Base-by-base conservation (phyloP, 2,888 invertebrate genomes). In the Synergus itoensis region DNA sequence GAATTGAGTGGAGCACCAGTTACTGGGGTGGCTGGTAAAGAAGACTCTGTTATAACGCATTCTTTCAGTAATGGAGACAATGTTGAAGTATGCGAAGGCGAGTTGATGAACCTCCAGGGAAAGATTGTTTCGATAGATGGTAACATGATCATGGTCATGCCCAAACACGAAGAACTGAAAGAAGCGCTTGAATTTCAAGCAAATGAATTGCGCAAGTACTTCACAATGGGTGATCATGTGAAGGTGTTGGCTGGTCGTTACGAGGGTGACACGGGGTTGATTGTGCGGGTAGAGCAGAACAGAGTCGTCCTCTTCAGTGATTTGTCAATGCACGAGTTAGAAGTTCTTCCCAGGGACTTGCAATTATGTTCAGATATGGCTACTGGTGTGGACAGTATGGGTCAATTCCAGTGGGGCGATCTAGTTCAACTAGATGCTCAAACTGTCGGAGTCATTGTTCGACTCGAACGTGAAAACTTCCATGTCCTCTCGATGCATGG, bases 401-500 rank as follows among this genome's bases (percentile, higher is more conserved):
- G 99, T 0, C 99, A 99, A 93, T 99, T 98, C 93, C 99, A 99
- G 92, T 99, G 98, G 97, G 99, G 99, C 16, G 99, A 99, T 92
- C 94, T 99, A 88, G 99, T 99, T 0, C 98, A 98, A 91, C 93
- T 99, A 2, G 98, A 99, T 90, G 94, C 98, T 0, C 99, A 99
- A 92, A 99, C 98, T 11, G 99, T 99, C 2, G 99, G 99, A 28
- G 98, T 99, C 0, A 99, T 99, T 86, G 99, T 99, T 0, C 95
- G 99, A 7, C 94, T 99, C 79, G 99, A 99, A 92, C 96, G 98
- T 83, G 99, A 99, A 92, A 97, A 97, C 91, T 99, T 99, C 92
- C 99, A 99, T 92, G 97, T 99, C 14, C 94, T 99, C 18, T 98
- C 97, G 84, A 99, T 99, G 98, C 97, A 98, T 90, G 99, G 99